phyloP scores from a whole-genome alignment of 2,888 invertebrate genomes.

The Drosophila mulleri region DNA sequence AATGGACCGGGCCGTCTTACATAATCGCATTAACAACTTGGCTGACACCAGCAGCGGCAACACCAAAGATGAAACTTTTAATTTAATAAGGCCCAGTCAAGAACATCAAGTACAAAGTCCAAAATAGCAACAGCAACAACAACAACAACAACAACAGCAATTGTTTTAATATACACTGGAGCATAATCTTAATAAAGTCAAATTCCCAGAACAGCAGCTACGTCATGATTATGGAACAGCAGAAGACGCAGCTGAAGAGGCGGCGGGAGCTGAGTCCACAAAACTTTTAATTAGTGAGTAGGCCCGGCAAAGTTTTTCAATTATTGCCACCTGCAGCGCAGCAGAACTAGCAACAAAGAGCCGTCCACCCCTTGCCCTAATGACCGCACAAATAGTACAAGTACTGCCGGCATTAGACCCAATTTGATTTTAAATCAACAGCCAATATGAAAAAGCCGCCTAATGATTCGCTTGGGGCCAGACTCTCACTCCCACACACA shows the following conservation, averaged over 20 bases:
- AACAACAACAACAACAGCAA: slow-evolving; percentile 10
- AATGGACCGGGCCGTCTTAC: background rate
- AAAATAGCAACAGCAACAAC: slow-evolving; percentile 15
- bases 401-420: slow-evolving; percentile 36
- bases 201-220: slow-evolving; percentile 52
- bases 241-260: slow-evolving; percentile 10
- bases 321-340: slow-evolving; percentile 73
- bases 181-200: slow-evolving; percentile 52
- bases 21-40: slow-evolving; percentile 66
- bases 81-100: slow-evolving; percentile 60
- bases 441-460: slow-evolving; percentile 52
- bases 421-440: slow-evolving; percentile 74
- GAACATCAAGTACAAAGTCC: slow-evolving; percentile 26
- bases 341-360: background rate
- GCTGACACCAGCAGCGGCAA: slow-evolving; percentile 31
- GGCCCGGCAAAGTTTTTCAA: slow-evolving; percentile 74
- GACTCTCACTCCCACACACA: slow-evolving; percentile 7
- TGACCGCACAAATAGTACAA: slow-evolving; percentile 48
- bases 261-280: background rate
- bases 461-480: slow-evolving; percentile 61
- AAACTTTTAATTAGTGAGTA: slow-evolving; percentile 77
- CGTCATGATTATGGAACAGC: slow-evolving; percentile 34
- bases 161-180: slow-evolving; percentile 31
- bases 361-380: slow-evolving; percentile 29
- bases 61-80: slow-evolving; percentile 55